Conservation (phyloP, 92 coral and sea anemone species). For the Umimayanthus kanabou region DNA sequence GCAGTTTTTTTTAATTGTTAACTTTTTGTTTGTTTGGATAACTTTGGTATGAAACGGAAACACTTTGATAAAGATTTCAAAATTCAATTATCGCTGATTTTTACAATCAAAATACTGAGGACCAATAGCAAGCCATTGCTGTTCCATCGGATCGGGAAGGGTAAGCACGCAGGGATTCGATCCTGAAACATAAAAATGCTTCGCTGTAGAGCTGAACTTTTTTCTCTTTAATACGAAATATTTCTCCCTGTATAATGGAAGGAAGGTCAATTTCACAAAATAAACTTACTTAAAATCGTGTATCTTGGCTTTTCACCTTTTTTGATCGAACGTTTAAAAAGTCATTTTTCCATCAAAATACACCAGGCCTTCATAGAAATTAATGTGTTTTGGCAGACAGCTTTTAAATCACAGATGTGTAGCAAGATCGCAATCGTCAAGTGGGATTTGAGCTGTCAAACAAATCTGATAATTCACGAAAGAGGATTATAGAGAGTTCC, state of each 20-base stretch:
- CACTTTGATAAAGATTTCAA: neutral
- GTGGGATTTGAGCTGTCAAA: slow-evolving; percentile 24
- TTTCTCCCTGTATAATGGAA: neutral
- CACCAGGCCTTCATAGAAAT: slow-evolving; percentile 41
- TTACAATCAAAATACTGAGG: neutral
- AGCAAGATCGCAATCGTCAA: slow-evolving; percentile 24
- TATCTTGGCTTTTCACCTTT: neutral
- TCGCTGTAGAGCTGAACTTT: neutral
- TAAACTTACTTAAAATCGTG: neutral
- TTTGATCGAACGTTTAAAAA: slow-evolving; percentile 5
- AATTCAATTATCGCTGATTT: neutral
- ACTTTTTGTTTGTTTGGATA: neutral
- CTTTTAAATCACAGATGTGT: slow-evolving; percentile 29
- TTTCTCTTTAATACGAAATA: neutral
- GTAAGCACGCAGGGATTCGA: neutral
- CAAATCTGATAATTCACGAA: slow-evolving; percentile 15
- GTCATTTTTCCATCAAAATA: neutral
- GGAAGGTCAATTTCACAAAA: neutral
- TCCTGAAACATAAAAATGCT: neutral
- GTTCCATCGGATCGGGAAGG: neutral
- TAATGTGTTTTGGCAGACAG: slow-evolving; percentile 26
- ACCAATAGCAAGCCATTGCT: neutral
- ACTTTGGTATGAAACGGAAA: neutral
- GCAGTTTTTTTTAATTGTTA: neutral
- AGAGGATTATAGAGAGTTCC: neutral